Evolutionary conservation across 1,140 invertebrate genomes (phyloP).

Genomic region (Hylyphantes graminicola): DNA sequence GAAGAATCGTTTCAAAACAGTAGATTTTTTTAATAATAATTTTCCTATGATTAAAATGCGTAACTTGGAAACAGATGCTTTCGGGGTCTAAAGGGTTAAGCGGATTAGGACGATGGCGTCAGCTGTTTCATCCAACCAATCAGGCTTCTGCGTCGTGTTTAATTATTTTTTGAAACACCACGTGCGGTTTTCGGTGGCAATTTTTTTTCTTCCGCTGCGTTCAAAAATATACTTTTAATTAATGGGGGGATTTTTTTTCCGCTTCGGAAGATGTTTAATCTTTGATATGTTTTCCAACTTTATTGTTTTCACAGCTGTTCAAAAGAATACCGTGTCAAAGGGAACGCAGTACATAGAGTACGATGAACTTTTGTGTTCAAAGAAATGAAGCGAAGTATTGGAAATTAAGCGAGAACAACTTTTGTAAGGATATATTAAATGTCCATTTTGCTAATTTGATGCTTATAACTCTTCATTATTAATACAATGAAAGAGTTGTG

Average conservation of each 20-base stretch:
- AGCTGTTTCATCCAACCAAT: slow-evolving; percentile 15
- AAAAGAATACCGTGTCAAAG: background rate
- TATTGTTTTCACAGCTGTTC: slow-evolving; percentile 19
- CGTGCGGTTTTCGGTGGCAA: slow-evolving; percentile 4
- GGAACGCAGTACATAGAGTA: background rate
- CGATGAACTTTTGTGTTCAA: background rate
- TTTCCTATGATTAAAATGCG: slow-evolving; percentile 22
- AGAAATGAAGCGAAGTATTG: too few species aligned
- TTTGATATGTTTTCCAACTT: background rate
- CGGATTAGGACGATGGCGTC: slow-evolving; percentile 11
- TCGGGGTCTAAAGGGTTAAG: slow-evolving; percentile 31
- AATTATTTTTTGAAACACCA: slow-evolving; percentile 50
- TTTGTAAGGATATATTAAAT: too few species aligned
- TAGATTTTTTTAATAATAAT: slow-evolving; percentile 6
- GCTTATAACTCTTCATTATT: too few species aligned
- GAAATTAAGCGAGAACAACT: too few species aligned
- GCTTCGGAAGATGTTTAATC: slow-evolving; percentile 4
- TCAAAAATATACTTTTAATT: slow-evolving; percentile 20
- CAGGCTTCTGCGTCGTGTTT: slow-evolving; percentile 14
- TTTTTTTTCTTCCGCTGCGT: background rate
- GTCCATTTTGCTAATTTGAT: too few species aligned
- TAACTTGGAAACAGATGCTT: slow-evolving; percentile 37
- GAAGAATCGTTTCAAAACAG: too few species aligned
- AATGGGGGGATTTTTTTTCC: slow-evolving; percentile 8
- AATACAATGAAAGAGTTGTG: too few species aligned